Base-by-base conservation (phyloP, 2,888 invertebrate species). In the Ephialtes manifestator region DNA sequence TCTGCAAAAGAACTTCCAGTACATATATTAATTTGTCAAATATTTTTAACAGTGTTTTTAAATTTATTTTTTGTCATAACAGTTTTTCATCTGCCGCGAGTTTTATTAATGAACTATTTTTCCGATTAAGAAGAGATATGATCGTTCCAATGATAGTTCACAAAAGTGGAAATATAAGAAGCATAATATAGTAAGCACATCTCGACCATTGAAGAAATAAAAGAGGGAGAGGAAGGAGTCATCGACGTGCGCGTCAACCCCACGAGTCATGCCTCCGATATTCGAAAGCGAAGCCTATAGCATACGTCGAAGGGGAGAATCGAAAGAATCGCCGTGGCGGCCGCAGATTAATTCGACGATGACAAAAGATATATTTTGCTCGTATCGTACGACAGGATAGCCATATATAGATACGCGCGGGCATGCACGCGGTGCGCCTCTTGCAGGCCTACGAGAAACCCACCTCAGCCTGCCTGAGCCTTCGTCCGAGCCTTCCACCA, bases 301-400 rank as follows among this genome's bases (percentile, higher is more conserved):
- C 35, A 68, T 53, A 67, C 46, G 46, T 74, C 60, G 4, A 15
- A 46, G 75, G 74, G 65, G 39, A 20, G 18, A 39, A 63, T 48
- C 55, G 74, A 53, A 15, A 74, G n/a, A 79, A 79, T 70, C 46
- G 60, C 3, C 46, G 48, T 70, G 48, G 60, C 60, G 28, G 68
- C 88, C 87, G 86, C 84, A 88, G 90, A 91, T 91, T 91, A 91
- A 91, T 51, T 91, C 88, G 87, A 55, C 85, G 84, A 89, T 89
- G 90, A 91, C 90, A 89, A 85, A 79, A 79, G 80, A 72, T 31
- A 65, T 31, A 75, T 82, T 10, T 15, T 15, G 24, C 80, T 31
- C 48, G 60, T 83, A 78, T 79, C 43, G 63, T 15, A 46, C 28
- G 39, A 5, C 13, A 20, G 48, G 1, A 67, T 20, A 46, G 15